A percentile compares a stretch with the other conserved stretches of the same genome.
Conservation (phyloP, 2,113 vertebrate species). For the Mormyrus lacerda region DNA sequence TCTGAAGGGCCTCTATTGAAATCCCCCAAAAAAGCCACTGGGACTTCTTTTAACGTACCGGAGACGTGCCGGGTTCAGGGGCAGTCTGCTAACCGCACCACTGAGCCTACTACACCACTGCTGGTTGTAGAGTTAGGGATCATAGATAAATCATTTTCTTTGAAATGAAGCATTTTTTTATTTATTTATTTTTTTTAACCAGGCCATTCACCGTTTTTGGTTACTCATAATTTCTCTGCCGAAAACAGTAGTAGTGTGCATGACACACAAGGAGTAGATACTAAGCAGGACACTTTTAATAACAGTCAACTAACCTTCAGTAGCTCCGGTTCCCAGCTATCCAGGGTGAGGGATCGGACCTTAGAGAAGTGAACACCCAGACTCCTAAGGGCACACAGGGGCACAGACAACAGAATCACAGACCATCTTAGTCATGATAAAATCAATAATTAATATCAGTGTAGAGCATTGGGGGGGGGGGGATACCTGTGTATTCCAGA, state of each 20-base stretch:
- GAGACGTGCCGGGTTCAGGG: no score
- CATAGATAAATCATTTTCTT: background rate
- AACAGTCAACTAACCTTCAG: conserved; percentile 69
- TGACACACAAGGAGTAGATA: background rate
- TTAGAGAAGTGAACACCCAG: conserved; percentile 96
- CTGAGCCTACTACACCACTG: background rate
- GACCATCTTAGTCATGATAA: background rate
- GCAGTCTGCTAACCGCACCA: background rate
- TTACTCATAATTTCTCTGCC: no score
- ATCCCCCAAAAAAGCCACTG: no score
- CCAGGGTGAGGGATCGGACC: conserved; percentile 90
- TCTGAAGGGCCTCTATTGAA: no score
- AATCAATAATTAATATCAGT: background rate
- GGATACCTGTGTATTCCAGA: conserved; percentile 84
- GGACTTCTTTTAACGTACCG: no score
- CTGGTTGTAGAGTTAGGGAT: background rate
- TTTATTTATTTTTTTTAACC: background rate
- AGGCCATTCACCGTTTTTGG: no score
- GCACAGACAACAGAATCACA: background rate
- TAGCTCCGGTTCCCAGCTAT: conserved; percentile 95
- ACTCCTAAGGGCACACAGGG: conserved; percentile 67
- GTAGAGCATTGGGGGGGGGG: background rate
- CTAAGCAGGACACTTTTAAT: background rate
- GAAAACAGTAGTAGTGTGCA: no score
- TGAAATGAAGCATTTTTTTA: no score